Evolutionary conservation across 2,888 invertebrate genomes (phyloP), one percentile per base, ranked within the genome.

Genomic region (Zygogramma bicolorata): DNA sequence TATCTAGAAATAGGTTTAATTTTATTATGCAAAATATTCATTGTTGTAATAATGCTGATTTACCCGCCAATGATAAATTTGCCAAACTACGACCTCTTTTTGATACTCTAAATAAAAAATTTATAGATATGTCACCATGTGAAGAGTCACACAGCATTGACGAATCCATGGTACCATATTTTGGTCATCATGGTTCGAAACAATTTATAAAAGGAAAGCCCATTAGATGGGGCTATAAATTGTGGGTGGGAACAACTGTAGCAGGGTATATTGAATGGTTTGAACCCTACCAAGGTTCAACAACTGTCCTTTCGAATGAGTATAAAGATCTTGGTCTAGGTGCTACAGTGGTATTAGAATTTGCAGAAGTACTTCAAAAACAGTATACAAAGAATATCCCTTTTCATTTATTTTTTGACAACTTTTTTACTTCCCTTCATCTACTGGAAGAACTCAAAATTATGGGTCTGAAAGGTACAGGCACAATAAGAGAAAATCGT

Each of bases 201-300:
- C 71, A 68, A 40, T 68, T 68, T 31, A 68, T 71, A 34, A n/a
- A 49, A 31, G 66, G 65, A 20, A 67, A 71, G 58, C 59, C 70
- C 8, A 42, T 65, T 15, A 31, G 68, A 25, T 70, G 27, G 34
- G 70, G 65, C 20, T 70, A 57, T 25, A 70, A 65, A 70, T 29
- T 71, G n/a, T n/a, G n/a, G n/a, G n/a, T n/a, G n/a, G n/a, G n/a
- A n/a, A n/a, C n/a, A n/a, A n/a, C n/a, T n/a, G n/a, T n/a, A n/a
- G n/a, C n/a, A n/a, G n/a, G n/a, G n/a, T n/a, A n/a, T n/a, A n/a
- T n/a, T n/a, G n/a, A n/a, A n/a, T n/a, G n/a, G n/a, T n/a, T n/a
- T n/a, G n/a, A n/a, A n/a, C n/a, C n/a, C n/a, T n/a, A n/a, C n/a
- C n/a, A n/a, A n/a, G n/a, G n/a, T n/a, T n/a, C n/a, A n/a, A n/a